These are phyloP conservation scores for Brachionus angularis DNA, from an alignment of 1,140 invertebrate species.

Conservation along the genomic window DNA sequence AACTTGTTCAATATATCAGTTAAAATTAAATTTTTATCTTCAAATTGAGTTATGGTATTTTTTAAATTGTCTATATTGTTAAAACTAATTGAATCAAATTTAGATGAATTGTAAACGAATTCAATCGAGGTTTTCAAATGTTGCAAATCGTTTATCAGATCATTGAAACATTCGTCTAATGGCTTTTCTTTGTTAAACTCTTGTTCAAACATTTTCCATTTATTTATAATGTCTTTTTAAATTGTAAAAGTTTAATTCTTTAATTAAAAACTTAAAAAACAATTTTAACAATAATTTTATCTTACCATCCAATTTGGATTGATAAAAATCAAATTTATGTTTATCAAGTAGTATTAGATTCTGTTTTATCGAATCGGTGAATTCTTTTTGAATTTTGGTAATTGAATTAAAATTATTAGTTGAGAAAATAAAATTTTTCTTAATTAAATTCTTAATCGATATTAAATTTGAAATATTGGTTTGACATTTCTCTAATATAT, in stretches of 20 bases:
- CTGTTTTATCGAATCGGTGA: conserved; percentile 17
- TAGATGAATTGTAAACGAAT: not conserved
- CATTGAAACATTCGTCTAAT: not conserved
- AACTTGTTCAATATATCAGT: conserved; percentile 15
- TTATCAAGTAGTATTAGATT: conserved; percentile 9
- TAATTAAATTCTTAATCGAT: conserved; percentile 40
- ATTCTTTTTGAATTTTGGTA: conserved; percentile 17
- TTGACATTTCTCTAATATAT: conserved; percentile 29
- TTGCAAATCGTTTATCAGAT: conserved; percentile 3
- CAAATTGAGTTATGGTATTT: not conserved
- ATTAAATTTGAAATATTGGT: conserved; percentile 41
- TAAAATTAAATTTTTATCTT: conserved; percentile 9
- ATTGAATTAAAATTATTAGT: not conserved
- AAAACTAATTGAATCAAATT: not conserved
- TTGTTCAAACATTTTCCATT: conserved; percentile 13
- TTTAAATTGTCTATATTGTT: not conserved
- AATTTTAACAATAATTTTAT: not conserved
- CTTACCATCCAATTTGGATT: conserved; percentile 24
- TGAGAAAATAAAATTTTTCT: not conserved
- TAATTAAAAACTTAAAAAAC: not conserved
- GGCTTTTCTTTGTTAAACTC: not conserved
- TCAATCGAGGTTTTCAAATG: not conserved
- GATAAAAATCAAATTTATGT: conserved; percentile 36
- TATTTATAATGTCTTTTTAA: conserved; percentile 6
- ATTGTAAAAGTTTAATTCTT: conserved; percentile 1